Percentiles rank a stretch among this genome's conserved stretches.
These are phyloP conservation scores for Bettongia penicillata DNA, from an alignment of 2,113 vertebrate genomes.

Conservation along the genomic window DNA sequence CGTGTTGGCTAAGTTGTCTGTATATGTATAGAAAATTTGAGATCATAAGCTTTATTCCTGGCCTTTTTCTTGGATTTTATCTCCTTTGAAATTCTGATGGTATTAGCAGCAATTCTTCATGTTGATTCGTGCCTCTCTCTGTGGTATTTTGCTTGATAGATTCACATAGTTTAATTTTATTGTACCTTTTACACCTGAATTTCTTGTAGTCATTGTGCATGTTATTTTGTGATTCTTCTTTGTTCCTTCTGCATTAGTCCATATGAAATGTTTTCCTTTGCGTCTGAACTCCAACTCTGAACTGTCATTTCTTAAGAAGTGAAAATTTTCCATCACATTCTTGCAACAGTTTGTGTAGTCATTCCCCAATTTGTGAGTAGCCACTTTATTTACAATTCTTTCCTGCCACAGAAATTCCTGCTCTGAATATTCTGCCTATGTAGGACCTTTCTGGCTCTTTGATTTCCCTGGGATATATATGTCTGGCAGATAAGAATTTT, in stretches of 20 bases:
- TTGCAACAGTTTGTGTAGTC: neutral
- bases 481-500: too few relatives aligned
- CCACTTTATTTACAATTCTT: too few relatives aligned
- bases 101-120: too few relatives aligned
- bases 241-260: neutral
- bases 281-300: neutral
- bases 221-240: neutral
- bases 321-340: neutral
- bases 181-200: neutral
- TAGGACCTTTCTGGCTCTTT: too few relatives aligned
- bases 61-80: too few relatives aligned
- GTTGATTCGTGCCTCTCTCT: neutral
- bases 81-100: too few relatives aligned
- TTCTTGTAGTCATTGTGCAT: neutral
- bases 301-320: neutral
- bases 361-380: neutral
- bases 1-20: too few relatives aligned
- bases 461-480: too few relatives aligned
- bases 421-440: too few relatives aligned
- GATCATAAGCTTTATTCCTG: too few relatives aligned
- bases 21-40: too few relatives aligned
- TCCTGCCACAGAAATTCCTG: too few relatives aligned
- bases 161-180: neutral
- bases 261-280: neutral
- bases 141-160: neutral